Base-by-base conservation (phyloP, 2,797 vertebrate species). In the Scomberomorus guttatus region DNA sequence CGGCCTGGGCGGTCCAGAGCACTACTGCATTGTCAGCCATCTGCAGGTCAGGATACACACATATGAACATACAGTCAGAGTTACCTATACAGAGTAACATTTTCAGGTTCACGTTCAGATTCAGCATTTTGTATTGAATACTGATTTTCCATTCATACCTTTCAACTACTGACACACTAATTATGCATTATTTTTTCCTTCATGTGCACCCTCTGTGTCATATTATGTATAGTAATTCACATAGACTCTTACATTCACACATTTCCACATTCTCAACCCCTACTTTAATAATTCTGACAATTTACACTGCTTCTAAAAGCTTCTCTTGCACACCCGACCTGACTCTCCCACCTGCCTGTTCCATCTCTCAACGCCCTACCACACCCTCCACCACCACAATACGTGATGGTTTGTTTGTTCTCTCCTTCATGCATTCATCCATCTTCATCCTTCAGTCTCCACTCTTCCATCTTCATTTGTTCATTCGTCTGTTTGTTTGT, bases 21-120 rank as follows among this genome's bases (percentile, higher is more conserved):
- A 90, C 6, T 98, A 95, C 90, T 98, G 96, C 80, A 96, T 97
- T 0, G 95, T 97, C 90, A 97, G 96, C 89, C 96, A 97, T 72
- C 93, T 97, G 15, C 95, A 97, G 96, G 97, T 97, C 72, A 81
- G 85, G 13, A 59, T 44, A 37, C 39, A 29, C 58, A 29, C 46
- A 8, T 7, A 3, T 24, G 32, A 44, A 55, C 29, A 34, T 42
- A 67, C 39, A 62, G 44, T 63, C 32, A 37, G 18, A 5, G 27
- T 60, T 2, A 24, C 64, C 44, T 18, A 39, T 48, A 32, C 24
- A 18, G 44, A 20, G 29, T 14, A 5, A 24, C 13, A 20, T 54
- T 20, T 27, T 27, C 15, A 32, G 11, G 24, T 15, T 63, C 5
- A 37, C 4, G 29, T 48, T 8, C 15, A 56, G 34, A 25, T 29